Base-by-base conservation (phyloP, 2,888 invertebrate species). In the Drosophila eohydei region DNA sequence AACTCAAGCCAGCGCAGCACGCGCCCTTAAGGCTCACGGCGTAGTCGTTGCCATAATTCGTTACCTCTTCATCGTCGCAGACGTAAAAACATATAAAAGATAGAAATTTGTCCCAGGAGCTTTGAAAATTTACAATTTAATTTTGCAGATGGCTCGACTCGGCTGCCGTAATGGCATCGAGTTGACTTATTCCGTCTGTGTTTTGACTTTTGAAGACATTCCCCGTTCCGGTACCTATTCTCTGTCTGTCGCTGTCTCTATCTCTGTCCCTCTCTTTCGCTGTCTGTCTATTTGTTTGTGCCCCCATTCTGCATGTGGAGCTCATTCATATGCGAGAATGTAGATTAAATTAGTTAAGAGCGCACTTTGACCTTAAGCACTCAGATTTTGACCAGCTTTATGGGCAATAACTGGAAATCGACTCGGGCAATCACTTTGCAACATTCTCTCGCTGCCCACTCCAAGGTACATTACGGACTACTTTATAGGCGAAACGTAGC, bases 71-170 rank as follows among this genome's bases (percentile, higher is more conserved):
- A 63, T 71, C 66, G 70, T 73, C 70, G 71, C 86, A 85, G 78
- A 83, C 80, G 51, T 57, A 69, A 67, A 80, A 75, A 61, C 72
- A 80, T 74, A 78, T 83, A 78, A 88, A 86, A 86, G 83, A 83
- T 77, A 79, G 74, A 88, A 85, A 85, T 85, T 86, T 74, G 78
- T 85, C 85, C 88, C 88, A 81, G 69, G 88, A 88, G 85, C 81
- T 67, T 86, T 81, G 69, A 74, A 73, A 88, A 85, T 88, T 88
- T 88, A 88, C 85, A 85, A 85, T 88, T 88, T 88, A 72, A 88
- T 88, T 83, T 82, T 76, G 75, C 78, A 88, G 79, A 86, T 86
- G 86, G 68, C 61, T 83, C 74, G 51, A 57, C 72, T 57, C 41
- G 50, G 62, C 67, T 55, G 50, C 57, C 58, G 34, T 72, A 73